phyloP scores from a whole-genome alignment of 2,888 invertebrate genomes.

The Diarsia dahlii region DNA sequence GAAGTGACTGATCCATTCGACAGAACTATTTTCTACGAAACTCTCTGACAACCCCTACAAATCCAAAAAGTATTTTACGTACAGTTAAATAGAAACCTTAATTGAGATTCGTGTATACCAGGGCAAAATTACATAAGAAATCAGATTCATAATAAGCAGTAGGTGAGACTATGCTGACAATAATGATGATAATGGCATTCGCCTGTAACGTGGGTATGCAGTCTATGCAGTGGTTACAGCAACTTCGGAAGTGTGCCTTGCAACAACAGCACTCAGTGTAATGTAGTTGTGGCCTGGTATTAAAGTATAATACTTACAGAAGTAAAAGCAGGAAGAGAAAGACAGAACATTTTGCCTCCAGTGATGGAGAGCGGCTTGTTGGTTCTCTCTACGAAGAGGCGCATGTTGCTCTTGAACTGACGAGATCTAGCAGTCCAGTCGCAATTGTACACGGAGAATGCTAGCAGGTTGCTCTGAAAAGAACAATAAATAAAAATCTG shows the following conservation, averaged over 20 bases:
- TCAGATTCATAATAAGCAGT: neutral
- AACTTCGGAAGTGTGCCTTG: neutral
- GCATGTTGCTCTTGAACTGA: slow-evolving; percentile 79
- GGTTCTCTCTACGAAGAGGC: slow-evolving; percentile 78
- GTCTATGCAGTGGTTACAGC: no score
- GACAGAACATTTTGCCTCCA: slow-evolving; percentile 81
- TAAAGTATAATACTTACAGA: slow-evolving; percentile 72
- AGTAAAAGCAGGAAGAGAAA: slow-evolving; percentile 80
- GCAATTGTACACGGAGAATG: slow-evolving; percentile 77
- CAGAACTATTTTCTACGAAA: neutral
- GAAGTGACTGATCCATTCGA: neutral
- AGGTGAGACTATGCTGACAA: neutral
- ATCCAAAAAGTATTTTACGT: no score
- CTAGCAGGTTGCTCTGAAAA: slow-evolving; percentile 77
- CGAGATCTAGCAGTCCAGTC: slow-evolving; percentile 79
- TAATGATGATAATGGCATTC: no score
- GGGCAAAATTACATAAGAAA: neutral
- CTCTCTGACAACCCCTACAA: no score
- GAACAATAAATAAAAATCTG: neutral
- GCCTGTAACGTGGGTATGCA: no score
- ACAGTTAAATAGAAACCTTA: no score
- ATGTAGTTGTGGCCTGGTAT: neutral
- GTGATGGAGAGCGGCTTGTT: slow-evolving; percentile 78
- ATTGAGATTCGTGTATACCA: no score
- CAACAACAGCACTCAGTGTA: neutral